Percentiles rank a stretch among this genome's conserved stretches.
These are phyloP conservation scores for Tympanuchus pallidicinctus DNA, from an alignment of 2,113 vertebrate species.

Conservation along the genomic window DNA sequence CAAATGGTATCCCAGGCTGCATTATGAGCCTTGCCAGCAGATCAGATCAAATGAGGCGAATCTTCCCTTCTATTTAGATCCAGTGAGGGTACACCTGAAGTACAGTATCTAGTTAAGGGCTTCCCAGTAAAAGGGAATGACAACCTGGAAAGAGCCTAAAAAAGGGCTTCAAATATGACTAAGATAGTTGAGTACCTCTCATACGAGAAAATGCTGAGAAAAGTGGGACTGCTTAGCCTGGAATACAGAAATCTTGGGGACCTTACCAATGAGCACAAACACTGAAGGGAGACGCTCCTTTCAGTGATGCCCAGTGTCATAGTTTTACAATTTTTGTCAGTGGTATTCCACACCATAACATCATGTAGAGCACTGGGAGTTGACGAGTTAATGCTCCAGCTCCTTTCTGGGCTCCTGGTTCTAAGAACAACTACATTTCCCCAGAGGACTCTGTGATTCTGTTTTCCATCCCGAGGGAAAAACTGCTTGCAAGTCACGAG, in stretches of 20 bases:
- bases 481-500: too few species aligned
- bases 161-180: background rate
- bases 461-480: too few species aligned
- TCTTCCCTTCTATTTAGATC: background rate
- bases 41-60: background rate
- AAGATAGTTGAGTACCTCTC: background rate
- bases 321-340: too few species aligned
- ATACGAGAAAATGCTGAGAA: background rate
- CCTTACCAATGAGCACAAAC: background rate
- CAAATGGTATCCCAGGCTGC: background rate
- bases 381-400: too few species aligned
- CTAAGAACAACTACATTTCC: too few species aligned
- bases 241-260: background rate
- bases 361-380: too few species aligned
- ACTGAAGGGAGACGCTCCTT: background rate
- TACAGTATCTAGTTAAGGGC: background rate
- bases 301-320: background rate
- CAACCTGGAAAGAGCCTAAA: background rate
- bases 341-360: too few species aligned
- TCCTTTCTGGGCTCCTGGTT: too few species aligned
- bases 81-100: background rate
- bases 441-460: too few species aligned
- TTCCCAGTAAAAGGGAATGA: too few species aligned
- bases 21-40: background rate
- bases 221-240: background rate